Percentiles rank a stretch among this genome's conserved stretches.
These are phyloP conservation scores for Drosophila vallismaia DNA, from an alignment of 2,888 invertebrate species.

Conservation along the genomic window DNA sequence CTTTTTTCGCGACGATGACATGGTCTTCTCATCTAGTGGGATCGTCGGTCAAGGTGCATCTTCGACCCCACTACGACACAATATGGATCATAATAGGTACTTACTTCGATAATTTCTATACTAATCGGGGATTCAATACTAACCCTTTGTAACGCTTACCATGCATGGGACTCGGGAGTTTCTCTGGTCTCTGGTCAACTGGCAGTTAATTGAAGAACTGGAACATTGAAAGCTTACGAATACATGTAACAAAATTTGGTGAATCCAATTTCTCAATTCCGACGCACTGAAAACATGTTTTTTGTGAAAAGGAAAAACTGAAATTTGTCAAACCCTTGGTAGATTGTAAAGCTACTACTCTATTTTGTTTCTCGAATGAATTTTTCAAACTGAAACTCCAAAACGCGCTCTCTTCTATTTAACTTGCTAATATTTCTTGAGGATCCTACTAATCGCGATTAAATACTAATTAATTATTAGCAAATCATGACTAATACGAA, in stretches of 20 bases:
- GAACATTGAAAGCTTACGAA: neutral
- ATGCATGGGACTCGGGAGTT: neutral
- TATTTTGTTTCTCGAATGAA: too few relatives aligned
- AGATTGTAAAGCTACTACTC: neutral
- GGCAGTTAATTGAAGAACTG: neutral
- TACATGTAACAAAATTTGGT: slow-evolving; percentile 2
- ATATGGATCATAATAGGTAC: slow-evolving; percentile 19
- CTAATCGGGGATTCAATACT: neutral
- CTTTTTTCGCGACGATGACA: neutral
- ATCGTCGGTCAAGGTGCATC: neutral
- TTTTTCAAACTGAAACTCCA: too few relatives aligned
- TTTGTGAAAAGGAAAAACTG: neutral
- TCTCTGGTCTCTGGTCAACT: slow-evolving; percentile 1
- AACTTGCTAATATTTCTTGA: too few relatives aligned
- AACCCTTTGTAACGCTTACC: slow-evolving; percentile 3
- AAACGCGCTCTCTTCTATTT: neutral
- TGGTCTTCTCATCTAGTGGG: neutral
- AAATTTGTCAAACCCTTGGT: neutral
- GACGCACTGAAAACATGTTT: slow-evolving; percentile 3
- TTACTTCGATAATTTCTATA: neutral
- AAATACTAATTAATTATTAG: too few relatives aligned
- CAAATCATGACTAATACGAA: neutral
- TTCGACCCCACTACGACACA: slow-evolving; percentile 10
- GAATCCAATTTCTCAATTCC: neutral
- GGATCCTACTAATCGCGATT: too few relatives aligned